Evolutionary conservation across 1,140 invertebrate genomes (phyloP).

Genomic region (Asbolus verrucosus): DNA sequence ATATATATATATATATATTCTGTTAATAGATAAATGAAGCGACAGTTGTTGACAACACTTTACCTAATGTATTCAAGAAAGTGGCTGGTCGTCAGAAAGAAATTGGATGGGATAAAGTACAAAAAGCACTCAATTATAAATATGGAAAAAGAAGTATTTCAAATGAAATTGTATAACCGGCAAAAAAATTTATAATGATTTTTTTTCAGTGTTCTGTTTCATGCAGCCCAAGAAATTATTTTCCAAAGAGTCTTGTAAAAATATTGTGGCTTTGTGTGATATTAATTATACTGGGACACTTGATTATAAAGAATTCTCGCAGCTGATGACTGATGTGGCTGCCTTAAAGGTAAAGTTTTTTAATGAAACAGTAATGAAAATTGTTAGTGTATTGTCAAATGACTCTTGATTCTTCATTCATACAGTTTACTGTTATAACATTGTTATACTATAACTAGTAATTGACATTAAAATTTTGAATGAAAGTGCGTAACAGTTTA

Average conservation of each 20-base stretch:
- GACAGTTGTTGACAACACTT: no score
- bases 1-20: no score
- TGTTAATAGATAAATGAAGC: not conserved
- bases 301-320: not conserved
- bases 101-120: conserved; percentile 1
- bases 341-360: conserved; percentile 4
- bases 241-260: conserved; percentile 12
- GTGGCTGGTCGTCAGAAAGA: not conserved
- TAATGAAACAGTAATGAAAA: no score
- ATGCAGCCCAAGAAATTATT: conserved; percentile 4
- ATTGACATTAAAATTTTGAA: no score
- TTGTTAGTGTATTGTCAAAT: no score
- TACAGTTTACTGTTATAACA: no score
- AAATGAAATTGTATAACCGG: no score
- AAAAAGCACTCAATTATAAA: not conserved
- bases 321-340: not conserved
- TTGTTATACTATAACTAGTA: no score
- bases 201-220: not conserved
- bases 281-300: not conserved
- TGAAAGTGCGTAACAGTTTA: no score
- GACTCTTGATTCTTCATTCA: no score
- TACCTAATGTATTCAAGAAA: conserved; percentile 4
- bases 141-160: conserved; percentile 1
- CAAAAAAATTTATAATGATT: no score
- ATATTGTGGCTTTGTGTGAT: conserved; percentile 10